phyloP scores from a whole-genome alignment of 1,140 invertebrate species.

The Aphelinus certus region DNA sequence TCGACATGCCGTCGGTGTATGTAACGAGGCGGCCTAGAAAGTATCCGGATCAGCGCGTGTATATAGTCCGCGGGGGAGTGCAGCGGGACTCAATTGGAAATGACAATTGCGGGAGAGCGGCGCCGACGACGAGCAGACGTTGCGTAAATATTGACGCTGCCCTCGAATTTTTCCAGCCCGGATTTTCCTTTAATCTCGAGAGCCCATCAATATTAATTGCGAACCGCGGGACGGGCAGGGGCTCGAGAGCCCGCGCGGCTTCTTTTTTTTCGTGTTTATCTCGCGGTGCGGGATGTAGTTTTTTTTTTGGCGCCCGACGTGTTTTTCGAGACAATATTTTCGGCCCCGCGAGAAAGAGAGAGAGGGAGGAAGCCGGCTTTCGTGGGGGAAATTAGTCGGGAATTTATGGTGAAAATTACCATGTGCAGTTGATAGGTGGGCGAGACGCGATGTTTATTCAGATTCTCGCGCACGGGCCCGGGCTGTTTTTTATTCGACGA shows the following conservation, averaged over 20 bases:
- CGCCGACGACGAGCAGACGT: not conserved
- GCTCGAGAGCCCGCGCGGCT: not conserved
- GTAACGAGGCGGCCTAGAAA: no score
- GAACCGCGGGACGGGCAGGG: not conserved
- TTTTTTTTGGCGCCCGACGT: not conserved
- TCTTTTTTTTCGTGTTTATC: not conserved
- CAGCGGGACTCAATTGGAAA: slow-evolving; percentile 19
- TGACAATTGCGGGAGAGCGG: slow-evolving; percentile 10
- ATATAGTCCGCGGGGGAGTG: not conserved
- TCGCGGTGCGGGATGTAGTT: not conserved
- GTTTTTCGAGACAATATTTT: slow-evolving; percentile 6
- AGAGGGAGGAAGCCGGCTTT: not conserved
- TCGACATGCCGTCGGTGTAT: no score
- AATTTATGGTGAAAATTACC: no score
- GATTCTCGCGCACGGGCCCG: no score
- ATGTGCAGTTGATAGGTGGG: no score
- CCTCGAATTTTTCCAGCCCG: slow-evolving; percentile 16
- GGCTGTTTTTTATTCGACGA: no score
- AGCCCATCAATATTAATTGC: slow-evolving; percentile 16
- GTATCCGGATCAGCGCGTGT: no score
- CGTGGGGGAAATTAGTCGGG: no score
- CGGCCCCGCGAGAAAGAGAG: not conserved
- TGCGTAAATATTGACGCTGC: slow-evolving; percentile 7
- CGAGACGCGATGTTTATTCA: no score
- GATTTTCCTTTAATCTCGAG: slow-evolving; percentile 15